Evolutionary conservation across 2,113 vertebrate genomes (phyloP).

Genomic region (Mormyrus lacerda): DNA sequence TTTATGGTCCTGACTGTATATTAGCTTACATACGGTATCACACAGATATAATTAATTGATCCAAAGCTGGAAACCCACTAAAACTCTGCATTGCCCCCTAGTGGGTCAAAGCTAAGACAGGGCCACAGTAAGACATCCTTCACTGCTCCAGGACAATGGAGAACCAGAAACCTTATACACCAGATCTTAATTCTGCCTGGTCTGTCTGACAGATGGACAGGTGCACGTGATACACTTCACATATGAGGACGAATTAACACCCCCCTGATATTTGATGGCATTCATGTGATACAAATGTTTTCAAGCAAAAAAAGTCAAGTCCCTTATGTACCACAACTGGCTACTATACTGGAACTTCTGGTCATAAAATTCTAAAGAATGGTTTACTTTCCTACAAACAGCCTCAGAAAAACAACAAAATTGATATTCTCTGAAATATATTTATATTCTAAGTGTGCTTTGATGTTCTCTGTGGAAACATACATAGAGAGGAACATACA

Average conservation of each 20-base stretch:
- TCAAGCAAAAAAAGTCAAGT: not conserved
- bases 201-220: not conserved
- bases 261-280: not conserved
- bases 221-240: not conserved
- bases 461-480: not conserved
- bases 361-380: not conserved
- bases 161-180: not conserved
- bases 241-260: not conserved
- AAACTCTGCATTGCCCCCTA: not conserved
- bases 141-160: not conserved
- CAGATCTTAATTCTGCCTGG: not conserved
- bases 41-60: not conserved
- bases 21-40: not conserved
- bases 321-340: not conserved
- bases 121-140: not conserved
- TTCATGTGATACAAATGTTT: not conserved
- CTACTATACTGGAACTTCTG: not conserved
- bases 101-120: not conserved
- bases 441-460: not conserved
- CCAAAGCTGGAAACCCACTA: not conserved
- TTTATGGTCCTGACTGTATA: not conserved
- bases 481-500: not conserved
- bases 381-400: not conserved
- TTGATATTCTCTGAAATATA: not conserved
- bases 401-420: not conserved